Conservation (phyloP, 1,140 invertebrate genomes). For the Chrysoperla carnea region DNA sequence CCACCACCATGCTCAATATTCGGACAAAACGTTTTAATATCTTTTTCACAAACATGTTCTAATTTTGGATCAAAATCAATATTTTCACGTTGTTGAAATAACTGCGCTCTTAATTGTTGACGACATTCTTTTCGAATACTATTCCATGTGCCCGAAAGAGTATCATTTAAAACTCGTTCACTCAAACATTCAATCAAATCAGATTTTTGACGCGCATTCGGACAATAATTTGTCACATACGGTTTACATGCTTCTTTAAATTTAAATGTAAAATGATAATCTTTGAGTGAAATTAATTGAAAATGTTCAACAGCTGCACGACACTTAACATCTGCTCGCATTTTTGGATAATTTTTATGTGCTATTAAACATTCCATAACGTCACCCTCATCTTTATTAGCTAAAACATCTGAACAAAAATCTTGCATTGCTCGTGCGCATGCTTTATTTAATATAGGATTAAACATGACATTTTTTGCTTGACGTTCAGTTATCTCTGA, state of each 20-base stretch:
- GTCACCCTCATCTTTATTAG: slow-evolving; percentile 59
- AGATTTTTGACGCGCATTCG: slow-evolving; percentile 55
- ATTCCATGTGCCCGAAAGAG: slow-evolving; percentile 56
- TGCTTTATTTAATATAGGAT: slow-evolving; percentile 63
- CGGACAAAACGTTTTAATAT: slow-evolving; percentile 58
- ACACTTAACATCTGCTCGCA: slow-evolving; percentile 66
- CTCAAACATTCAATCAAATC: slow-evolving; percentile 86
- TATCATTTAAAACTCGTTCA: slow-evolving; percentile 76
- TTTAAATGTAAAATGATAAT: slow-evolving; percentile 86
- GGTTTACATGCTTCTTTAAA: slow-evolving; percentile 87
- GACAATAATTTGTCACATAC: slow-evolving; percentile 68
- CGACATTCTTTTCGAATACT: slow-evolving; percentile 71
- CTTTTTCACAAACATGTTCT: slow-evolving; percentile 50
- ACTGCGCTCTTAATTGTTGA: slow-evolving; percentile 70
- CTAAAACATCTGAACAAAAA: slow-evolving; percentile 52
- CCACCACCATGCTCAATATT: slow-evolving; percentile 43
- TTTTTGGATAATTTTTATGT: slow-evolving; percentile 73
- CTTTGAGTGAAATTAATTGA: slow-evolving; percentile 80
- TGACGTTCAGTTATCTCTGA: slow-evolving; percentile 82
- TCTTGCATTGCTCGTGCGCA: slow-evolving; percentile 70
- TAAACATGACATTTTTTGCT: slow-evolving; percentile 69
- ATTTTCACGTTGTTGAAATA: slow-evolving; percentile 77
- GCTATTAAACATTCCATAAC: slow-evolving; percentile 88
- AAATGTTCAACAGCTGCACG: slow-evolving; percentile 87
- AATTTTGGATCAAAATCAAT: slow-evolving; percentile 70